Base-by-base conservation (phyloP, 2,888 invertebrate species). In the Alviniconcha strummeri region DNA sequence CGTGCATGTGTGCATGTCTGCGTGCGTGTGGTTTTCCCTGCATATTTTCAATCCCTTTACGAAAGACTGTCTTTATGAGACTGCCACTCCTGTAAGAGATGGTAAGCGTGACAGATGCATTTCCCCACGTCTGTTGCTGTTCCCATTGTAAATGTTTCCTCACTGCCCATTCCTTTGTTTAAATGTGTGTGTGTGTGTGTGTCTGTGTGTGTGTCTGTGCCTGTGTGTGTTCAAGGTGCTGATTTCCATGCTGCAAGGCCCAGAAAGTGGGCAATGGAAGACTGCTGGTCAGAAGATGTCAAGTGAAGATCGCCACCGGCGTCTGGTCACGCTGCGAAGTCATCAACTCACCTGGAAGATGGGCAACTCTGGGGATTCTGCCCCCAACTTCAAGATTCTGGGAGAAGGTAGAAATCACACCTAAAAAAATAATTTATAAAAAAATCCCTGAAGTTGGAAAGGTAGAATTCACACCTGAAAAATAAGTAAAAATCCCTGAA, bases 281-380 rank as follows among this genome's bases (percentile, higher is more conserved):
- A 86, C 85, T 4, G 86, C 86, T 17, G 88, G 87, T 9, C 83
- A 85, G 57, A 88, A 88, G 72, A 83, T 88, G 85, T 87, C 87
- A 74, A 64, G 85, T 4, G 89, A 89, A 1, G 89, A 91, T 56
- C 84, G 90, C 17, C 86, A 86, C 67, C 85, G 86, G 19, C 88
- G 88, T 54, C 83, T 90, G 36, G 90, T 89, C 55, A 85, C 85
- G 15, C 86, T 92, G 71, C 87, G 91, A 36, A 90, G 88, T 84
- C 91, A 91, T 81, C 89, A 91, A 67, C 86, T 87, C 9, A 89
- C 85, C 78, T 92, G 91, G 91, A 84, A 76, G 60, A 60, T 13
- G 15, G 67, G 88, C 67, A 87, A 87, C 72, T 85, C 86, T 19
- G 88, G 88, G 76, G 89, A 90, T 72, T 85, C 82, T 54, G 83